Base-by-base conservation (phyloP, 2,888 invertebrate species). In the Oeneis ivallda region DNA sequence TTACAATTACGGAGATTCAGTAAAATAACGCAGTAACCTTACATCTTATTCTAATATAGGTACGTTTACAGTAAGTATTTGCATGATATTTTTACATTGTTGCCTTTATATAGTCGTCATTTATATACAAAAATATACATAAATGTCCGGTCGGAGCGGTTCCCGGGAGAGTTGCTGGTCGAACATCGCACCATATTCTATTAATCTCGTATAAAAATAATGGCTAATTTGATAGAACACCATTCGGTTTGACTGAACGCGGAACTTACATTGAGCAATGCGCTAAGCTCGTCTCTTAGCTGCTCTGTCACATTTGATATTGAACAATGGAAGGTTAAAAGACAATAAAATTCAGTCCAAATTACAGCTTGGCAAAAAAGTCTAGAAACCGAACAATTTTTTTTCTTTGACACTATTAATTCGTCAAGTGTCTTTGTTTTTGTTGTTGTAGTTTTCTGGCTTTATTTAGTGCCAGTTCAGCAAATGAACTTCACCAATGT, bases 61-160 rank as follows among this genome's bases (percentile, higher is more conserved):
- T 86, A 83, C 79, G 76, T 78, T 78, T 78, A 79, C 17, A 73
- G 68, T 80, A 74, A 79, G 80, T 77, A 80, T 78, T 80, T 76
- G 79, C 81, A 82, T 84, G 87, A 88, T 87, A 88, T 85, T 84
- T 84, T 80, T 84, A 87, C 87, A 87, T 79, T 76, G 80, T 81
- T 82, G 80, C 83, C 75, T 86, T 83, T 82, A 80, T 84, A 83
- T 83, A 85, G 77, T 78, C 81, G 79, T 83, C 78, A 86, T 85
- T 85, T 90, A 91, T 91, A 87, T 91, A 90, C 90, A 90, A 89
- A 89, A 88, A 89, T 90, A 90, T 89, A 91, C 89, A 90, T 86
- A 85, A 86, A 86, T 82, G 85, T 86, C 79, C 80, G 80, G 80
- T 79, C 75, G 75, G 74, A 74, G 74, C 78, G 79, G 82, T 77